Evolutionary conservation across 2,888 invertebrate species (phyloP).

Genomic region (Melanostoma mellinum): DNA sequence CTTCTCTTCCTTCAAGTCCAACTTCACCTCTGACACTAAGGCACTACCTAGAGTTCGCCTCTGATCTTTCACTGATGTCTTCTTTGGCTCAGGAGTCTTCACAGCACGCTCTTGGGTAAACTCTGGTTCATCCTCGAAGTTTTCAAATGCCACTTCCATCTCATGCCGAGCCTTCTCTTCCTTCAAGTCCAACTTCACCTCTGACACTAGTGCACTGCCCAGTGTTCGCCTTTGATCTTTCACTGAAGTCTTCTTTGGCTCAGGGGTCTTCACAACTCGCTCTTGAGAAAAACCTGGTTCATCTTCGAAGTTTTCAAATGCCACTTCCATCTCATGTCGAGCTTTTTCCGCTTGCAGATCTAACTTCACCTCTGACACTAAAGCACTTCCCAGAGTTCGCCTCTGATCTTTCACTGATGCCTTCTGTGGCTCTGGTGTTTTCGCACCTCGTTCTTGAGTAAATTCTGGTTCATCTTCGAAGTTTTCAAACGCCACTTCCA

Average conservation of each 20-base stretch:
- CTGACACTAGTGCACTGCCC: not conserved
- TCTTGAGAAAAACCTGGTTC: not conserved
- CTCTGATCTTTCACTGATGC: not conserved
- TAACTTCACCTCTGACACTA: not conserved
- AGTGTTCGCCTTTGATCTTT: constrained; percentile 5
- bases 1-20: constrained; percentile 7
- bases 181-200: constrained; percentile 6
- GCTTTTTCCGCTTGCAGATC: constrained; percentile 39
- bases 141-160: constrained; percentile 27
- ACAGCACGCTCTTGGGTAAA: not conserved
- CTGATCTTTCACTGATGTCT: not conserved
- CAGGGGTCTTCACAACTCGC: constrained; percentile 18
- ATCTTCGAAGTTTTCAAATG: constrained; percentile 45
- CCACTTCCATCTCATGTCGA: constrained; percentile 6
- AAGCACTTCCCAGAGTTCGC: constrained; percentile 29
- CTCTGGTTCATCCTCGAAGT: constrained; percentile 26
- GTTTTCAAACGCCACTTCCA: constrained; percentile 44
- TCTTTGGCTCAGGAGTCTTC: constrained; percentile 22
- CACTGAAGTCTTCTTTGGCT: not conserved
- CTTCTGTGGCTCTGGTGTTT: constrained; percentile 38
- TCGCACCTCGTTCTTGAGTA: not conserved
- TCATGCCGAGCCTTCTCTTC: constrained; percentile 3
- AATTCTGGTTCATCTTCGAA: constrained; percentile 43
- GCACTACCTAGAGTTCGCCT: constrained; percentile 7
- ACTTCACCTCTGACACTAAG: not conserved